Evolutionary conservation across 2,888 invertebrate genomes (phyloP).

Genomic region (Calephelis perditalis): DNA sequence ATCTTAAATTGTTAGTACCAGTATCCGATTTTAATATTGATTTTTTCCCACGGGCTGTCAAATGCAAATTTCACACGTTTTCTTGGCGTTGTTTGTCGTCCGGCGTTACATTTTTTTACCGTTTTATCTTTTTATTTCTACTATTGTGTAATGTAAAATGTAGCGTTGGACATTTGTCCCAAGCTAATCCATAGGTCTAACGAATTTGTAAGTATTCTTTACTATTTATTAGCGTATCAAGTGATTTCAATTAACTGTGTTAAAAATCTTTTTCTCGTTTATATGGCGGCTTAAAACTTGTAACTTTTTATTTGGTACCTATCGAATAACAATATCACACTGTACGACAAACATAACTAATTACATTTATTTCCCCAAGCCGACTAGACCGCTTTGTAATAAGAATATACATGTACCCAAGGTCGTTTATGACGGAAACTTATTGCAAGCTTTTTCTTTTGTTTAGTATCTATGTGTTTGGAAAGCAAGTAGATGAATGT

Average conservation of each 20-base stretch:
- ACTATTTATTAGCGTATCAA: conserved; percentile 5
- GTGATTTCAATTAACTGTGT: too few relatives aligned
- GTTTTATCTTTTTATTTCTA: conserved; percentile 53
- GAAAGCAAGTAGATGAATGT: conserved; percentile 2
- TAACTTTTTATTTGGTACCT: neutral
- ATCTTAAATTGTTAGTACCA: neutral
- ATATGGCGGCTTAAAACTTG: too few relatives aligned
- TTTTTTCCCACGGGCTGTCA: conserved; percentile 38
- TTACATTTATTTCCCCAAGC: conserved; percentile 16
- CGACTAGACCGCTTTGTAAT: conserved; percentile 6
- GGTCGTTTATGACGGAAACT: conserved; percentile 34
- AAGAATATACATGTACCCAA: conserved; percentile 29
- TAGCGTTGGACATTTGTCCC: conserved; percentile 48
- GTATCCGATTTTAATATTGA: conserved; percentile 25
- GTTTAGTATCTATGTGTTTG: neutral
- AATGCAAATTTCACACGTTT: conserved; percentile 67
- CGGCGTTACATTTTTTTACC: conserved; percentile 63
- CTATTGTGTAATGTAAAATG: conserved; percentile 62
- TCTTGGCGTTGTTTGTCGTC: conserved; percentile 73
- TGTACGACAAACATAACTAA: neutral
- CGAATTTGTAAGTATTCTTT: conserved; percentile 51
- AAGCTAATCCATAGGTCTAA: conserved; percentile 50
- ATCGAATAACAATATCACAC: neutral
- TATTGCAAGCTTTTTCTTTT: conserved; percentile 12
- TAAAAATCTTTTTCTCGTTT: too few relatives aligned